Evolutionary conservation across 37 sponge, comb jelly and placozoan species (phyloP), one percentile per base, ranked within the genome.

Genomic region (Aplysina aerophoba): DNA sequence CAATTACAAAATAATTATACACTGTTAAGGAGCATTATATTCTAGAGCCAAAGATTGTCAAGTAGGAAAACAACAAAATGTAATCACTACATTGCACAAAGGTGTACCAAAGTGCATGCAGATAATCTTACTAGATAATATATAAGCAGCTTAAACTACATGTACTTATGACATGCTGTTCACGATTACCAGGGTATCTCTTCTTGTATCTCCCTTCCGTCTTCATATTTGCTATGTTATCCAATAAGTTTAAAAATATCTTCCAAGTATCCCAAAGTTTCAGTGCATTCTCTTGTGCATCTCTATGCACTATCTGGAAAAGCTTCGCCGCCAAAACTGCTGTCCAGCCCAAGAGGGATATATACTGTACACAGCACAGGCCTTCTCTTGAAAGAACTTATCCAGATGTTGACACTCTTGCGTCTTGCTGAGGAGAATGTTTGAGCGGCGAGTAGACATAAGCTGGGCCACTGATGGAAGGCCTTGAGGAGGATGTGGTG

Each of bases 361-460:
- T n/a, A 71, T 2, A 5, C 73, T 35, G 35, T 71, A 71, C 20
- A 12, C 73, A 5, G 73, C 37, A 37, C 36, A 37, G 34, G 73
- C 13, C 73, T 71, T 71, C 34, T 37, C 73, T 5, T 33, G 2
- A 34, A 71, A 71, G 73, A 71, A 71, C 5, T 71, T 71, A 8
- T 71, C 73, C 73, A 71, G 35, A 37, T 37, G 73, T 71, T 71
- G 34, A 5, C 73, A 5, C 35, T 71, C 16, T 71, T 4, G 35
- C 6, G 73, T 71, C 12, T 71, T 71, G 2, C 34, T 12, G 34
- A 15, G 13, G 4, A 71, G 35, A 5, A 71, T 6, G 36, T 5
- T 19, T 5, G 73, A 37, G 36, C 73, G 6, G 35, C 73, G 73
- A 71, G 73, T 34, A 34, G 73, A 28, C 5, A 37, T 15, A 19